Evolutionary conservation across 2,888 invertebrate species (phyloP).

Genomic region (Orthosia gothica): DNA sequence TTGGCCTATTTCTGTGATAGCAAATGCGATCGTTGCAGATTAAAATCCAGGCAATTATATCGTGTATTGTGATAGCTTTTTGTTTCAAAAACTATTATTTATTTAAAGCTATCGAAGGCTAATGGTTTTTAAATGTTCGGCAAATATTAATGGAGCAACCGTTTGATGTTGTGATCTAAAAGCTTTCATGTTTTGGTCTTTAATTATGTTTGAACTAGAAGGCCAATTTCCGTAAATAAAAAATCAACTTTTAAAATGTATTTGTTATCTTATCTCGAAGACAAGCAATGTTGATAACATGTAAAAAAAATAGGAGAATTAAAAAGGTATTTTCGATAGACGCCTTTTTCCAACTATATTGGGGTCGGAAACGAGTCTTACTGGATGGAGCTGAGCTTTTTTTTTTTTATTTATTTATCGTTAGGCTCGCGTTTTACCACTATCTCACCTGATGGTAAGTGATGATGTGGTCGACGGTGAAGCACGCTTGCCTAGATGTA

Average conservation of each 20-base stretch:
- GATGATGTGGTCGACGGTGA: too few relatives aligned
- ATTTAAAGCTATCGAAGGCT: conserved; percentile 46
- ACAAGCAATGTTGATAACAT: neutral
- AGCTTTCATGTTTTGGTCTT: neutral
- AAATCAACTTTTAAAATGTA: neutral
- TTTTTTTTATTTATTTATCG: too few relatives aligned
- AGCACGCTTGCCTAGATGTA: too few relatives aligned
- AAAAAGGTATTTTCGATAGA: neutral
- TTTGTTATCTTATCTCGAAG: neutral
- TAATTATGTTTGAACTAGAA: neutral
- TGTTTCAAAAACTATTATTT: conserved; percentile 39
- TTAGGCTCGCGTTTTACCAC: too few relatives aligned
- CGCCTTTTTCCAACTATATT: too few relatives aligned
- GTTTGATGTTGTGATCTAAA: neutral
- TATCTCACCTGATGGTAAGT: too few relatives aligned
- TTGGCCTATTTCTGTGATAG: conserved; percentile 6
- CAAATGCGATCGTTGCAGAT: conserved; percentile 28
- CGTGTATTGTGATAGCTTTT: conserved; percentile 21
- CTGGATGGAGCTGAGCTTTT: too few relatives aligned
- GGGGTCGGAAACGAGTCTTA: too few relatives aligned
- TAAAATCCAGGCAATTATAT: conserved; percentile 33
- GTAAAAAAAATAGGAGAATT: neutral
- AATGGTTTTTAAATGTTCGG: conserved; percentile 66
- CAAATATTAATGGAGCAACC: conserved; percentile 10
- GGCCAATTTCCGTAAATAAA: neutral